phyloP scores from a whole-genome alignment of 2,113 vertebrate genomes.

The Calidris pygmaea region DNA sequence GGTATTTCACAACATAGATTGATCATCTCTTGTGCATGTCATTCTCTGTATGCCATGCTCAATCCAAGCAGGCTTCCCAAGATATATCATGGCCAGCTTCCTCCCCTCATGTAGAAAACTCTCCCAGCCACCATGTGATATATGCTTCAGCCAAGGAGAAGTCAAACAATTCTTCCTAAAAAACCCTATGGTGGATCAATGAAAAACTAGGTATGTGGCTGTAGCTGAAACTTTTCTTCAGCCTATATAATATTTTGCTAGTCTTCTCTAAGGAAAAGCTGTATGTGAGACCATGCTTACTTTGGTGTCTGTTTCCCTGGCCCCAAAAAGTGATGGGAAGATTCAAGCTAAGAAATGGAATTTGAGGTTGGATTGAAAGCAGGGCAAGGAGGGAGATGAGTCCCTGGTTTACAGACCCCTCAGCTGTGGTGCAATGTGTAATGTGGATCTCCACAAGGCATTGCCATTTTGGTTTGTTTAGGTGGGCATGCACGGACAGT shows the following conservation, averaged over 20 bases:
- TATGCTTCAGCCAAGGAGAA: not conserved
- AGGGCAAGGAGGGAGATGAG: not conserved
- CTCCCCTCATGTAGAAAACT: not conserved
- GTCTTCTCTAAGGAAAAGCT: not conserved
- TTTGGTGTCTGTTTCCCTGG: not conserved
- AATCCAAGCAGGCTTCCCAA: not conserved
- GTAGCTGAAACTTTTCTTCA: not conserved
- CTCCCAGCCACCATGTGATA: not conserved
- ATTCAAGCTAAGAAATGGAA: not conserved
- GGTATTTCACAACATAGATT: not conserved
- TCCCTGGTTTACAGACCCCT: not conserved
- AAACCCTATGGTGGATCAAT: accelerated
- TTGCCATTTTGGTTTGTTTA: accelerated
- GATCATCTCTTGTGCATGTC: not conserved
- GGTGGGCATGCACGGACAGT: not conserved
- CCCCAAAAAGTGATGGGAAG: not conserved
- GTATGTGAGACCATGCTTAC: not conserved
- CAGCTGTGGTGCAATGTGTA: not conserved
- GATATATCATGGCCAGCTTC: not conserved
- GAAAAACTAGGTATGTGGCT: not conserved
- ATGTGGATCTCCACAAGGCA: not conserved
- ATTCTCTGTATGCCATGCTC: not conserved
- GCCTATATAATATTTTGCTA: not conserved
- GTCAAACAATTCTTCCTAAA: not conserved
- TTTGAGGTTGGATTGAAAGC: not conserved